Evolutionary conservation across 2,797 vertebrate genomes (phyloP).

Genomic region (Pipistrellus pipistrellus): DNA sequence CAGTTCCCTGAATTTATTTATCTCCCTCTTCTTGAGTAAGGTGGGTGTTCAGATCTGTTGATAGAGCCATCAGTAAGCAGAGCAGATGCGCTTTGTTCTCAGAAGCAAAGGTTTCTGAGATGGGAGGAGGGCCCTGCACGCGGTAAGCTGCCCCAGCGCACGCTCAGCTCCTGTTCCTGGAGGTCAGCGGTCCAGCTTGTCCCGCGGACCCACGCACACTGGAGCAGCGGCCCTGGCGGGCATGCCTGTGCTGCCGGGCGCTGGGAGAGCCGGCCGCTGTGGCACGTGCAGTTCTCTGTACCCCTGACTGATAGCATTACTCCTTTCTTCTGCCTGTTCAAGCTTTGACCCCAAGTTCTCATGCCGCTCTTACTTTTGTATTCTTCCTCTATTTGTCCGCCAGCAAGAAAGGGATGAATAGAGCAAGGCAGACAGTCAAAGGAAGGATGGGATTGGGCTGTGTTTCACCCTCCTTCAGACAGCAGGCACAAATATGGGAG

Average conservation of each 20-base stretch:
- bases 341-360: conserved; percentile 65
- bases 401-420: conserved; percentile 59
- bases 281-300: accelerated
- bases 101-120: conserved; percentile 80
- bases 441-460: not conserved
- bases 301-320: not conserved
- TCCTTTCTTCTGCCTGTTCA: not conserved
- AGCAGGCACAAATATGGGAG: conserved; percentile 58
- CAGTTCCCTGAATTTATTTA: conserved; percentile 65
- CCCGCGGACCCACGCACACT: accelerated
- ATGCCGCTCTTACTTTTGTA: not conserved
- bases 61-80: conserved; percentile 80
- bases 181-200: accelerated
- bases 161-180: conserved; percentile 17
- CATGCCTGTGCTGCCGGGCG: not conserved
- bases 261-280: not conserved
- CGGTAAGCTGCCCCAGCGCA: conserved; percentile 77
- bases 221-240: not conserved
- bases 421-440: conserved; percentile 33
- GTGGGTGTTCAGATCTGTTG: conserved; percentile 77
- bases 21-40: conserved; percentile 71
- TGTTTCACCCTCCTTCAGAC: conserved; percentile 44
- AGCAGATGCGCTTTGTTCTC: conserved; percentile 83
- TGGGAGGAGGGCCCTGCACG: conserved; percentile 81
- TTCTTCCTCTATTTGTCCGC: conserved; percentile 62